Evolutionary conservation across 1,140 invertebrate species (phyloP), one percentile per base, ranked within the genome.

Genomic region (Gryllus bimaculatus): DNA sequence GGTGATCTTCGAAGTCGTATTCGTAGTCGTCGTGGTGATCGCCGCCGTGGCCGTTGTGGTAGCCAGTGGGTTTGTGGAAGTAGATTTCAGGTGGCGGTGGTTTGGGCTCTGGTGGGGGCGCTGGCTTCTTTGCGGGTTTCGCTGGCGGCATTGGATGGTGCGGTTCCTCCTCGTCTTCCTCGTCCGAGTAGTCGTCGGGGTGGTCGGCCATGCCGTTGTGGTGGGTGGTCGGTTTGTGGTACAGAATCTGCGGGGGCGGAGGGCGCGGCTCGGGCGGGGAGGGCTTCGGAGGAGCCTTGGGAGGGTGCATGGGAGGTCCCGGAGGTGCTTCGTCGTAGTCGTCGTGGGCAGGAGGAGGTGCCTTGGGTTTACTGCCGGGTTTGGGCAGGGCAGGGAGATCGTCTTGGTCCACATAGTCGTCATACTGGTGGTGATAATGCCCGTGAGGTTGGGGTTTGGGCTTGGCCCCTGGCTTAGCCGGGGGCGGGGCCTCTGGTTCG

Each of bases 21-120:
- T 75, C 74, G 20, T 75, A 39, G 20, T 75, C 74, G n/a, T 8
- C 26, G 20, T 78, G 48, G 49, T 39, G n/a, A 77, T 77, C 10
- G 20, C 39, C n/a, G 76, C 26, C 75, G 18, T 76, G 7, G 26
- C 15, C 18, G 73, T 73, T 73, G 8, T 75, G 20, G 20, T 75
- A n/a, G 0, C 5, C 39, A 7, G 18, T 47, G 10, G 26, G 47
- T n/a, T 48, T 48, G 13, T 77, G 76, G 8, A 8, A 21, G 47
- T 73, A n/a, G 77, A n/a, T 18, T 0, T 8, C 15, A 0, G 47
- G 48, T 8, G 77, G 3, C 54, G 39, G n/a, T 20, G 39, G 3
- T 77, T 66, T n/a, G 0, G 47, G 20, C 15, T 18, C 77, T 8
- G 76, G 48, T 6, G 48, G 21, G 15, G 8, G 10, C n/a, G 10